Evolutionary conservation across 2,113 vertebrate species (phyloP), one percentile per base, ranked within the genome.

Genomic region (Cololabis saira): DNA sequence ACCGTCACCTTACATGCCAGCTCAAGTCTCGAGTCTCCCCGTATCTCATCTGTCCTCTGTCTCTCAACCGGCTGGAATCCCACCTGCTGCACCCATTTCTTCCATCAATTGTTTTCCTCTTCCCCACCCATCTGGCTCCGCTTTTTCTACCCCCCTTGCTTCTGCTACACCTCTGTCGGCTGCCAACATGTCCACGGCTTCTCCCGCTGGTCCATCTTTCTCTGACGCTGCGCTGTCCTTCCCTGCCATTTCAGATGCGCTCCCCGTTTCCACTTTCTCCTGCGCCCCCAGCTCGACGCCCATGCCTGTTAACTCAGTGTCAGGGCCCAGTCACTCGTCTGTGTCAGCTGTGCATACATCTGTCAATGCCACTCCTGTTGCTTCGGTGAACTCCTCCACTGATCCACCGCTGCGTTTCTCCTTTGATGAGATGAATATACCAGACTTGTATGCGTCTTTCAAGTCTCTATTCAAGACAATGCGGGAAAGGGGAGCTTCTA

Each of bases 361-460:
- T 12, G 37, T 15, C 1, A 9, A 43, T 1, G 41, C 58, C 21
- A 22, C 67, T 13, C 16, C 78, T 5, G 43, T 45, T 0, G 61
- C 56, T 42, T 70, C 70, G 0, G 5, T 64, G 1, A 94, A 94
- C 62, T 86, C 89, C 72, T 83, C 92, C 69, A 85, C 89, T 61
- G 96, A 97, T 1, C 93, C 80, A 9, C 41, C 93, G 42, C 93
- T 95, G 78, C 95, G 96, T 21, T 98, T 98, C 89, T 96, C 96
- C 92, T 99, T 98, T 56, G 94, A 96, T 0, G 96, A 96, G 90
- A 92, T 96, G 83, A 96, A 94, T 84, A 92, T 98, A 57, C 96
- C 96, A 47, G 97, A 99, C 80, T 87, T 99, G 61, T 98, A 95
- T 64, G 95, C 94, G 69, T 99, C 97, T 65, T 99, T 98, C 91